phyloP scores from a whole-genome alignment of 1,140 invertebrate species.

The Zeugodacus cucurbitae region DNA sequence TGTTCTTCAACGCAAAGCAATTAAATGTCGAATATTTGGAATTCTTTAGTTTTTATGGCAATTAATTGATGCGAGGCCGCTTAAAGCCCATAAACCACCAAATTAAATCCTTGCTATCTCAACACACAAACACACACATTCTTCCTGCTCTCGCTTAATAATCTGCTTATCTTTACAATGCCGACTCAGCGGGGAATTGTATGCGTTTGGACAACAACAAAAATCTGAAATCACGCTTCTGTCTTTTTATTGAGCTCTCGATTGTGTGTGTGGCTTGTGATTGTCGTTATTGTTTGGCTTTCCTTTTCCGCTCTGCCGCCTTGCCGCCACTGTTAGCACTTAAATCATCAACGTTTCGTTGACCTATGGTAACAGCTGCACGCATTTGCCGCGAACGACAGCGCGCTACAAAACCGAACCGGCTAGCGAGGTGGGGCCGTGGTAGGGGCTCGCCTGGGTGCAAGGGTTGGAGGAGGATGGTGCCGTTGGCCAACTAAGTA shows the following conservation, averaged over 20 bases:
- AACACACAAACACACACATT: not conserved
- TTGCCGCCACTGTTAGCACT: not conserved
- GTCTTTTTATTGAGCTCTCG: not conserved
- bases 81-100: not conserved
- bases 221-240: not conserved
- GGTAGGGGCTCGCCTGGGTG: too few species aligned
- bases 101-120: not conserved
- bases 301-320: not conserved
- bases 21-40: not conserved
- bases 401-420: not conserved
- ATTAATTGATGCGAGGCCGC: not conserved
- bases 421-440: too few species aligned
- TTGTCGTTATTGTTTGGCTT: not conserved
- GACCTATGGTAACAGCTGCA: conserved; percentile 26
- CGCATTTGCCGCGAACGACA: not conserved
- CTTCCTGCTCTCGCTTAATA: not conserved
- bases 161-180: not conserved
- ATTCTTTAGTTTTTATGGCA: not conserved
- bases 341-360: conserved; percentile 2
- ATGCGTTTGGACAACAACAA: not conserved
- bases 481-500: not conserved
- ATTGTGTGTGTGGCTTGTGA: not conserved
- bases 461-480: not conserved
- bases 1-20: not conserved
- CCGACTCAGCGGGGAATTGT: not conserved